Evolutionary conservation across 2,797 vertebrate genomes (phyloP).

Genomic region (Centroberyx gerrardi): DNA sequence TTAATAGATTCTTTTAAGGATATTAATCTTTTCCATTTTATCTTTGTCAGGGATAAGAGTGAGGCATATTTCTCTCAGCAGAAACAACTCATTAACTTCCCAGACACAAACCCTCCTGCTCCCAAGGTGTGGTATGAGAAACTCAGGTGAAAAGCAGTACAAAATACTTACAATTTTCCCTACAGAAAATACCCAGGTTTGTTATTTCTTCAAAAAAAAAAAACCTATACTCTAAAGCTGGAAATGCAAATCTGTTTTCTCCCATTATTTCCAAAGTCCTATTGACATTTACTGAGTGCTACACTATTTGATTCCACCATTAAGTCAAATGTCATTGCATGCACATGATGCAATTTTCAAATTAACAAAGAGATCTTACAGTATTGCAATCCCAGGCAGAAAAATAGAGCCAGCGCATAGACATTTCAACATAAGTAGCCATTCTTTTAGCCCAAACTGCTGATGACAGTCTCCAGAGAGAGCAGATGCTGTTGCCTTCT

Average conservation of each 20-base stretch:
- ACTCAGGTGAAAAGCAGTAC: slow-evolving; percentile 49
- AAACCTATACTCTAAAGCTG: slow-evolving; percentile 47
- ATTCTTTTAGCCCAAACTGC: slow-evolving; percentile 76
- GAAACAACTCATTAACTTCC: slow-evolving; percentile 78
- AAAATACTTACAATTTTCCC: slow-evolving; percentile 35
- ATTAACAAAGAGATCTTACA: slow-evolving; percentile 56
- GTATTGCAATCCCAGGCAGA: slow-evolving; percentile 46
- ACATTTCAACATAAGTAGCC: slow-evolving; percentile 71
- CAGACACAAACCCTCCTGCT: slow-evolving; percentile 69
- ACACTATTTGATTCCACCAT: slow-evolving; percentile 63
- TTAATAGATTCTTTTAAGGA: slow-evolving; percentile 81
- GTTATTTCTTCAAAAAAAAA: slow-evolving; percentile 53
- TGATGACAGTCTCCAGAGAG: slow-evolving; percentile 81
- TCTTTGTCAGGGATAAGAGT: slow-evolving; percentile 72
- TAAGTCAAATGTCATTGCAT: slow-evolving; percentile 74
- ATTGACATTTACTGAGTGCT: slow-evolving; percentile 77
- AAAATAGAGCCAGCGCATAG: slow-evolving; percentile 42
- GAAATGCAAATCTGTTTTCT: slow-evolving; percentile 49
- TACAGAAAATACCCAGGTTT: slow-evolving; percentile 12
- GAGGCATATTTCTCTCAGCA: slow-evolving; percentile 69
- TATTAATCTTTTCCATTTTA: slow-evolving; percentile 80
- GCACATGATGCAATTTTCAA: slow-evolving; percentile 61
- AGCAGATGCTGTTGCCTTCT: slow-evolving; percentile 83
- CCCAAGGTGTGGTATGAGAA: slow-evolving; percentile 59
- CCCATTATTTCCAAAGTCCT: slow-evolving; percentile 57